Percentiles rank a stretch among this genome's conserved stretches.
These are phyloP conservation scores for Apamea crenata DNA, from an alignment of 2,888 invertebrate species.

Conservation along the genomic window DNA sequence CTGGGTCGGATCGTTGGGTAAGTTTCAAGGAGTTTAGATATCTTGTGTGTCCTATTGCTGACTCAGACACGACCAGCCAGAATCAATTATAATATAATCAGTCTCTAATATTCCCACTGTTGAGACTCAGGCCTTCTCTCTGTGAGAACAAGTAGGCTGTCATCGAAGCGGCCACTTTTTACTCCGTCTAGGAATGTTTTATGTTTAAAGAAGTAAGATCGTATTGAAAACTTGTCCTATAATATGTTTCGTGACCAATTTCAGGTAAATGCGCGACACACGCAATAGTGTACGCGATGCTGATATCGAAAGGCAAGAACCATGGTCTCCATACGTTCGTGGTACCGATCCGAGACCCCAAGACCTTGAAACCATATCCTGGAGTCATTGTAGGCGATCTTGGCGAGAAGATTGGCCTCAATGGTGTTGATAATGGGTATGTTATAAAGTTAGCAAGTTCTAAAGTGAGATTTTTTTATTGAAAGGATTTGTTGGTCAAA, in stretches of 20 bases:
- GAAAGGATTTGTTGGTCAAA: background rate
- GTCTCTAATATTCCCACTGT: background rate
- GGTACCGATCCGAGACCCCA: slow-evolving; percentile 95
- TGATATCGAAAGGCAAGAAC: slow-evolving; percentile 94
- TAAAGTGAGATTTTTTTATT: background rate
- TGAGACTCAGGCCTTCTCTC: background rate
- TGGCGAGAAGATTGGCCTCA: slow-evolving; percentile 97
- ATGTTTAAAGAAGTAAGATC: background rate
- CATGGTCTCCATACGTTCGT: slow-evolving; percentile 97
- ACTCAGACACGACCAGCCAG: background rate
- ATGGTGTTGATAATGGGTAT: slow-evolving; percentile 98
- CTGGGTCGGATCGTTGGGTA: slow-evolving; percentile 95
- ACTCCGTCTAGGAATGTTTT: background rate
- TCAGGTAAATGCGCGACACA: slow-evolving; percentile 95
- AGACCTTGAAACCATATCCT: slow-evolving; percentile 92
- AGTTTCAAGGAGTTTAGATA: slow-evolving; percentile 55
- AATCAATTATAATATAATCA: background rate
- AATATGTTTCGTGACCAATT: slow-evolving; percentile 34
- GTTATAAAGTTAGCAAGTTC: slow-evolving; percentile 24
- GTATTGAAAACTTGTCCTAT: background rate
- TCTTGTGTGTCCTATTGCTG: background rate
- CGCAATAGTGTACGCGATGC: slow-evolving; percentile 96
- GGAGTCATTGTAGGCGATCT: slow-evolving; percentile 97
- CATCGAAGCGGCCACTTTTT: background rate
- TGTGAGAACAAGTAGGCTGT: background rate